Conservation (phyloP, 2,888 invertebrate species). For the Cantharis rustica region DNA sequence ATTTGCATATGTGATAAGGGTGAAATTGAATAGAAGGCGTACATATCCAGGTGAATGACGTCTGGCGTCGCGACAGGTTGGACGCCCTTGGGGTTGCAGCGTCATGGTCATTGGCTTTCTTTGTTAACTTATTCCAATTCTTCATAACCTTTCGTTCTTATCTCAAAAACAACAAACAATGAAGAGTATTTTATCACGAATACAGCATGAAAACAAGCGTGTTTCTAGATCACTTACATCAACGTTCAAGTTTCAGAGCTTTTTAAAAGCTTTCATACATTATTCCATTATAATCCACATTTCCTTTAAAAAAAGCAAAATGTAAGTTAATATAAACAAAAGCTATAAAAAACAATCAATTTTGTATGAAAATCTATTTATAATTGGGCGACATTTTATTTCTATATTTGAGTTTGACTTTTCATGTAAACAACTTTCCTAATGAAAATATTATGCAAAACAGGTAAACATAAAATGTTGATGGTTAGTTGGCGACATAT, state of each 20-base stretch:
- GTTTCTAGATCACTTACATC: neutral
- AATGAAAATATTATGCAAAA: neutral
- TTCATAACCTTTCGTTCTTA: neutral
- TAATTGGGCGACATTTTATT: neutral
- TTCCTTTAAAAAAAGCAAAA: neutral
- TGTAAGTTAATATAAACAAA: neutral
- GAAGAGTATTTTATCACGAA: neutral
- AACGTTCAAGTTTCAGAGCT: neutral
- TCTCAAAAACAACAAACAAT: neutral
- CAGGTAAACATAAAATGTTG: neutral
- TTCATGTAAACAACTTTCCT: neutral
- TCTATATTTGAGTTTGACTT: neutral
- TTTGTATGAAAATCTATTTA: neutral
- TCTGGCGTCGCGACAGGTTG: constrained; percentile 45
- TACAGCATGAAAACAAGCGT: neutral
- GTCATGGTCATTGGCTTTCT: constrained; percentile 45
- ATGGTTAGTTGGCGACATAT: neutral
- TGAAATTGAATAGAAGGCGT: constrained; percentile 11
- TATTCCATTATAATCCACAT: neutral
- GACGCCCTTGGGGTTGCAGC: constrained; percentile 46
- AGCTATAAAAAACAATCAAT: neutral
- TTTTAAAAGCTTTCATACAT: neutral
- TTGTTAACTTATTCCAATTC: neutral
- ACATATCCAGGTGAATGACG: constrained; percentile 45
- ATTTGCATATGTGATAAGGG: constrained; percentile 7